phyloP scores from a whole-genome alignment of 2,113 vertebrate genomes.

The Saguinus imperator region DNA sequence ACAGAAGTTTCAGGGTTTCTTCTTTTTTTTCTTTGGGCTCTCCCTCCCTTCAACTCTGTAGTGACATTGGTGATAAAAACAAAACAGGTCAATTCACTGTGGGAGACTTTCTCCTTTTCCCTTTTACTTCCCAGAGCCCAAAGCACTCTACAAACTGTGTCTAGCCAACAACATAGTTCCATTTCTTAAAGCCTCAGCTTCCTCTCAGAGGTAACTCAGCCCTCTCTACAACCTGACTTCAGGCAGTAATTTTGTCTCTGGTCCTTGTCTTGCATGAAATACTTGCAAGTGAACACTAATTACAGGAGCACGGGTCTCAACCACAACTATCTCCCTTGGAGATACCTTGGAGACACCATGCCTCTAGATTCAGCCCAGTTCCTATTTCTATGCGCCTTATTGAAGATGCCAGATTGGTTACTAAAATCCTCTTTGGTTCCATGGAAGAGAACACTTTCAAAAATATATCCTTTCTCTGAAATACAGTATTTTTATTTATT shows the following conservation, averaged over 20 bases:
- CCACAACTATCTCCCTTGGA: neutral
- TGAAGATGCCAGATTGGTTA: neutral
- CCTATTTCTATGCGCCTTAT: neutral
- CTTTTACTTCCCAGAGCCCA: neutral
- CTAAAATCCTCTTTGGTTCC: neutral
- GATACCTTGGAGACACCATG: too few relatives aligned
- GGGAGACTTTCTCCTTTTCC: neutral
- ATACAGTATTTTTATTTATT: neutral
- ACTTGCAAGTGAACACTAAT: neutral
- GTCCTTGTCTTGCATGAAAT: neutral
- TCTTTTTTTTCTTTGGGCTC: neutral
- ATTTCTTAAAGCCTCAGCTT: neutral
- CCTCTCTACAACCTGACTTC: neutral
- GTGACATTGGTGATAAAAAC: neutral
- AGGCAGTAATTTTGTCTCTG: neutral
- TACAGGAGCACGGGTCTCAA: neutral
- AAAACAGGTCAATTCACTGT: neutral
- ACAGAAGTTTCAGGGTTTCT: neutral
- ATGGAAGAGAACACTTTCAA: neutral
- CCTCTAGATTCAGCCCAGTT: neutral
- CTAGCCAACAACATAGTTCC: neutral
- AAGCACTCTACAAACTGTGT: neutral
- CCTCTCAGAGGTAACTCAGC: neutral
- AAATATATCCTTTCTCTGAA: neutral
- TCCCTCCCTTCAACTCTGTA: neutral